These are phyloP conservation scores for Trachurus trachurus DNA, from an alignment of 2,797 vertebrate genomes.

Conservation along the genomic window DNA sequence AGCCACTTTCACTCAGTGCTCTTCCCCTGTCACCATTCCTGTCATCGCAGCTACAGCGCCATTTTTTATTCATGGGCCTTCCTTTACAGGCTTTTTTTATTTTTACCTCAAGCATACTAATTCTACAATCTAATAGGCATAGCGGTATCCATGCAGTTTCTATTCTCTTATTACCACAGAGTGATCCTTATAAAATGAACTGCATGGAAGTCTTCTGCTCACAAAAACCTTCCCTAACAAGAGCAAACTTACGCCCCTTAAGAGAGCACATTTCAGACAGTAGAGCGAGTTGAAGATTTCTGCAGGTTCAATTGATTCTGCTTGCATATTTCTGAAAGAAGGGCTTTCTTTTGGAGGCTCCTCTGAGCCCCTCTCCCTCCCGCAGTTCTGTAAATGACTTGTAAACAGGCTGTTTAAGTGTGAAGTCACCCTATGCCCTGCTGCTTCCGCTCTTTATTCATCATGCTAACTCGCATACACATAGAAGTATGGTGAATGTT, in stretches of 20 bases:
- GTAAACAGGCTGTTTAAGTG: constrained; percentile 82
- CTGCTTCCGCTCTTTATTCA: constrained; percentile 80
- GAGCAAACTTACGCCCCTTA: constrained; percentile 16
- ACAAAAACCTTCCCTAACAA: constrained; percentile 8
- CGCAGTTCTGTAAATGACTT: constrained; percentile 73
- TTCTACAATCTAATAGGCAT: constrained; percentile 46
- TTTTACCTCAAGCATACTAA: constrained; percentile 43
- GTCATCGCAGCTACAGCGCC: constrained; percentile 59
- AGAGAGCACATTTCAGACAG: constrained; percentile 10
- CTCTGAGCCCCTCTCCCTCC: constrained; percentile 54
- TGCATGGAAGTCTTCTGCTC: constrained; percentile 3
- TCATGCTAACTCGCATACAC: constrained; percentile 66
- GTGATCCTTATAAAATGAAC: constrained; percentile 30
- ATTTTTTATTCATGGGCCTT: constrained; percentile 75
- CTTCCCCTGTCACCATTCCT: constrained; percentile 62
- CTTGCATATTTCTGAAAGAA: constrained; percentile 49
- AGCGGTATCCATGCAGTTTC: constrained; percentile 34
- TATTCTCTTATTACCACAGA: constrained; percentile 8
- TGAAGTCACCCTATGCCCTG: constrained; percentile 77
- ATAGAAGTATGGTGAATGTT: constrained; percentile 66
- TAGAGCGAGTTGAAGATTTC: constrained; percentile 21
- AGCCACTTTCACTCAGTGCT: constrained; percentile 48
- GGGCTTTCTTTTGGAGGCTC: constrained; percentile 50
- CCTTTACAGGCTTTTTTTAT: constrained; percentile 21
- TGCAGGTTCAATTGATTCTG: constrained; percentile 16